Conservation (phyloP, 2,888 invertebrate species). For the Odontocerum albicorne region DNA sequence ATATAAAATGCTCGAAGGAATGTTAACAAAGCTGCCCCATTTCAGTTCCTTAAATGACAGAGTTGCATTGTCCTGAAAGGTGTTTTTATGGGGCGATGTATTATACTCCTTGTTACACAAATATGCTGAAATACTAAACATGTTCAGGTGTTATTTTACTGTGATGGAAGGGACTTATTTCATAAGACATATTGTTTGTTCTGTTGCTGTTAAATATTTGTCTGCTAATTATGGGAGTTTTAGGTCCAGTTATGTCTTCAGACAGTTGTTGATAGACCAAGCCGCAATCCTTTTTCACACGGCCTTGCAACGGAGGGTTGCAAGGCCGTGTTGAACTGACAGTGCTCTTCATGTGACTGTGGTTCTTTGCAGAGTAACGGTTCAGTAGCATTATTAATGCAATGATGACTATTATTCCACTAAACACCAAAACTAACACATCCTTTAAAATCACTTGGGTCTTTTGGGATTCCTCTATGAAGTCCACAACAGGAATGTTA, state of each 20-base stretch:
- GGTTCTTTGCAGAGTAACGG: not conserved
- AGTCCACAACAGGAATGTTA: constrained; percentile 45
- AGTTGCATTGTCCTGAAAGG: too few relatives aligned
- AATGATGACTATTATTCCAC: constrained; percentile 1
- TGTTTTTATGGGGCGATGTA: too few relatives aligned
- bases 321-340: constrained; percentile 1
- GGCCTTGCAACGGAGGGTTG: constrained; percentile 39
- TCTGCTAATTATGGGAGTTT: constrained; percentile 69
- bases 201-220: constrained; percentile 56
- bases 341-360: constrained; percentile 1
- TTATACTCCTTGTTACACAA: too few relatives aligned
- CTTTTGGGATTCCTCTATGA: constrained; percentile 22
- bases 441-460: not conserved
- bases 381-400: constrained; percentile 1
- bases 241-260: constrained; percentile 70
- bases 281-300: constrained; percentile 69
- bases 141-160: constrained; percentile 64
- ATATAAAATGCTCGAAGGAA: too few relatives aligned
- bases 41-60: too few relatives aligned
- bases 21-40: too few relatives aligned
- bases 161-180: constrained; percentile 65
- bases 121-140: constrained; percentile 27
- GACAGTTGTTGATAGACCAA: constrained; percentile 78
- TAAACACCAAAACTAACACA: not conserved
- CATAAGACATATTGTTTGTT: constrained; percentile 57